These are phyloP conservation scores for Ploceus nigricollis DNA, from an alignment of 2,113 vertebrate genomes.

Conservation along the genomic window DNA sequence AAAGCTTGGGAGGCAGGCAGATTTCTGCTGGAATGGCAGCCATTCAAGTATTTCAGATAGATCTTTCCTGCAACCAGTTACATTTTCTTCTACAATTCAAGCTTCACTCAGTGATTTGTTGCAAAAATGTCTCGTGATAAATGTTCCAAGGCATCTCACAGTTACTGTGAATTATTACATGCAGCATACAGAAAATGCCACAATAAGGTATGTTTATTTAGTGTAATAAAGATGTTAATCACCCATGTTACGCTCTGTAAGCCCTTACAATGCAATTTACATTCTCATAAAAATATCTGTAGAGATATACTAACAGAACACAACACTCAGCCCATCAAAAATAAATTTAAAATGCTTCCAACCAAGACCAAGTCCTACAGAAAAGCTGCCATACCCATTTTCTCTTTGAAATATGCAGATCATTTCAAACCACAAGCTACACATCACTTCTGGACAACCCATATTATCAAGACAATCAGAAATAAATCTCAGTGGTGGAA, in stretches of 20 bases:
- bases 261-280: slow-evolving; percentile 45
- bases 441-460: not conserved
- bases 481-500: not conserved
- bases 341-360: slow-evolving; percentile 46
- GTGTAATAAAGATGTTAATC: slow-evolving; percentile 60
- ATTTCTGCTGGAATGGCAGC: slow-evolving; percentile 4
- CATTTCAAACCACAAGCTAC: not conserved
- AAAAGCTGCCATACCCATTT: not conserved
- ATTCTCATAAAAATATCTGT: slow-evolving; percentile 44
- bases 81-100: not conserved
- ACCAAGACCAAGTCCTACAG: slow-evolving; percentile 4
- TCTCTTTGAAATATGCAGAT: slow-evolving; percentile 7
- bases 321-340: slow-evolving; percentile 7
- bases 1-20: not conserved
- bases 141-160: slow-evolving; percentile 37
- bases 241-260: slow-evolving; percentile 35
- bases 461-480: not conserved
- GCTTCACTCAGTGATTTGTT: slow-evolving; percentile 27
- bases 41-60: not conserved
- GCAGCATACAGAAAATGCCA: slow-evolving; percentile 26
- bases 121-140: slow-evolving; percentile 47
- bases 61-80: slow-evolving; percentile 1
- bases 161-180: slow-evolving; percentile 44
- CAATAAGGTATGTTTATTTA: slow-evolving; percentile 55
- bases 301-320: slow-evolving; percentile 28